phyloP scores from a whole-genome alignment of 2,888 invertebrate species.

The Eilema depressum region DNA sequence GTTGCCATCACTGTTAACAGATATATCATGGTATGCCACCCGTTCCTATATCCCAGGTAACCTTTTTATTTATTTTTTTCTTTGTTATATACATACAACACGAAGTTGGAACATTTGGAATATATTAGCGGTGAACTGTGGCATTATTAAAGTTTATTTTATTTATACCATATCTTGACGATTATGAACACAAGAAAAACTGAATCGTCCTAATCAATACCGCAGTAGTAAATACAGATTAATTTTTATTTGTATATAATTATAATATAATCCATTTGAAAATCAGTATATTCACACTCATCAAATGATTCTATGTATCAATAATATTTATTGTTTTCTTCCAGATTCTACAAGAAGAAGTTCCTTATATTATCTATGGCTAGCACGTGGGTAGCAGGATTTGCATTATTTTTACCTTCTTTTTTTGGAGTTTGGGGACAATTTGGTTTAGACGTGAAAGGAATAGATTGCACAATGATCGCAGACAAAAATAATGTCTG shows the following conservation, averaged over 20 bases:
- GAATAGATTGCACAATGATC: conserved; percentile 93
- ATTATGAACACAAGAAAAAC: neutral
- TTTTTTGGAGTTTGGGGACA: conserved; percentile 92
- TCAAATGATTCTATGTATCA: neutral
- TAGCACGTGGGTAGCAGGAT: conserved; percentile 91
- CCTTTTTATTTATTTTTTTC: neutral
- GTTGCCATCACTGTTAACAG: conserved; percentile 93
- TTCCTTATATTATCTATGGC: conserved; percentile 90
- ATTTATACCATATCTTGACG: neutral
- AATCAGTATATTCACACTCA: neutral
- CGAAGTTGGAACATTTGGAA: neutral
- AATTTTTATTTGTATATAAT: neutral
- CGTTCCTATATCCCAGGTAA: conserved; percentile 91
- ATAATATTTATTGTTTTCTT: conserved; percentile 32
- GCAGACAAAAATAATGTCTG: conserved; percentile 89
- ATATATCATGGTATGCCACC: conserved; percentile 94
- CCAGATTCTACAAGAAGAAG: conserved; percentile 90
- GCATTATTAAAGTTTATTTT: neutral
- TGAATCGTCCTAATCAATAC: neutral
- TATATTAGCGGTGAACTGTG: neutral
- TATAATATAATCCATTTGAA: neutral
- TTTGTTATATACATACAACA: neutral
- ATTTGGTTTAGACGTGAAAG: conserved; percentile 90
- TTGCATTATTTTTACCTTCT: conserved; percentile 90
- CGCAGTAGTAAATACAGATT: neutral